Evolutionary conservation across 2,888 invertebrate species (phyloP).

Genomic region (Troides helena): DNA sequence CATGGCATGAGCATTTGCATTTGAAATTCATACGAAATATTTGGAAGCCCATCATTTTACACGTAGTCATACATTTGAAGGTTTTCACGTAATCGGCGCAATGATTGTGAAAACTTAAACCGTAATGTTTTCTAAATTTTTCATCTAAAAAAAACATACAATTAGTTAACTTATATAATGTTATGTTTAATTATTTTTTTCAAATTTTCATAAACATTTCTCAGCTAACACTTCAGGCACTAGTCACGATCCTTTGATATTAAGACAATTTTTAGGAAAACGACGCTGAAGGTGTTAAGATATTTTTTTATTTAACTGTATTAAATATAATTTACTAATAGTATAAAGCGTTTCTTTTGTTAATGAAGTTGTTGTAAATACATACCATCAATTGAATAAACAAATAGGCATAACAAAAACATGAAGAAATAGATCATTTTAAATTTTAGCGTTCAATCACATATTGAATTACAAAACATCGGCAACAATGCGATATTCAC

Average conservation of each 20-base stretch:
- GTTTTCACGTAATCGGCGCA: conserved; percentile 51
- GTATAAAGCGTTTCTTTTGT: no score
- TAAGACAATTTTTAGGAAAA: not conserved
- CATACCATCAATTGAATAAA: conserved; percentile 39
- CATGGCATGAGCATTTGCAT: conserved; percentile 63
- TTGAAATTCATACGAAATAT: conserved; percentile 49
- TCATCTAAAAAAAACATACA: conserved; percentile 27
- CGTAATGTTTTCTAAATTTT: conserved; percentile 56
- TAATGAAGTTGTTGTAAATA: conserved; percentile 11
- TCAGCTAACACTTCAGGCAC: not conserved
- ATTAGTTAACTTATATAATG: no score
- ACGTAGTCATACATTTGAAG: conserved; percentile 62
- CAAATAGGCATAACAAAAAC: conserved; percentile 35
- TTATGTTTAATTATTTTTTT: no score
- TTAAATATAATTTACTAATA: no score
- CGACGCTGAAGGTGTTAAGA: no score
- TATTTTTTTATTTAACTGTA: no score
- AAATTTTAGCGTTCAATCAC: conserved; percentile 28
- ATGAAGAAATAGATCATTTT: conserved; percentile 40
- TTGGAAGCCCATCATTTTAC: conserved; percentile 60
- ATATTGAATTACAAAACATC: conserved; percentile 16
- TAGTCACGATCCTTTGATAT: not conserved
- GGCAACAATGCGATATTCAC: conserved; percentile 13
- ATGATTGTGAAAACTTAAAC: conserved; percentile 49
- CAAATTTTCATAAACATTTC: not conserved